Conservation (phyloP, 2,113 vertebrate species). For the Lethenteron reissneri region DNA sequence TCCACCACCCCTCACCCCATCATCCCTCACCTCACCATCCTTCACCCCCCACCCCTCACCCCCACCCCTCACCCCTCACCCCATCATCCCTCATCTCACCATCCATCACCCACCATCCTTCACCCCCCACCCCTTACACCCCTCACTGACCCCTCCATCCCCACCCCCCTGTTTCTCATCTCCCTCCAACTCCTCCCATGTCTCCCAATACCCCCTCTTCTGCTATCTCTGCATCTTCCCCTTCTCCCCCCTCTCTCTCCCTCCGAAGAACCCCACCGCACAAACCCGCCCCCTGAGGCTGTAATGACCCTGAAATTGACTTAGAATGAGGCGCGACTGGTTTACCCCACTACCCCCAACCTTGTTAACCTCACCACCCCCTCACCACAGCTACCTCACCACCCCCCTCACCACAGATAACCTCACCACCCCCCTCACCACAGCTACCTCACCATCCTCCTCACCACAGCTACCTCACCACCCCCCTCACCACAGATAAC, state of each 20-base stretch:
- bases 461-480: too few species aligned
- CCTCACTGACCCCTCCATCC: background rate
- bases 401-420: too few species aligned
- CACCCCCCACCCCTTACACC: background rate
- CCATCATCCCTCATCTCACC: background rate
- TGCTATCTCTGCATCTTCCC: background rate
- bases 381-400: too few species aligned
- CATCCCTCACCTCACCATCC: background rate
- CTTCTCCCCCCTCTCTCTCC: background rate
- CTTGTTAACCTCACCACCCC: too few species aligned
- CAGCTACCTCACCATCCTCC: too few species aligned
- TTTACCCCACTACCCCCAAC: too few species aligned
- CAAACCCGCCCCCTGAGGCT: too few species aligned
- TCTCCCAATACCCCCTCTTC: background rate
- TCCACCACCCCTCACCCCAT: background rate
- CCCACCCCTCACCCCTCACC: background rate
- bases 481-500: too few species aligned
- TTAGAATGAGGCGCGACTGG: too few species aligned
- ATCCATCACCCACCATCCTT: background rate
- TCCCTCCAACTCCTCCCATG: background rate
- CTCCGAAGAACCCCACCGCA: too few species aligned
- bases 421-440: too few species aligned
- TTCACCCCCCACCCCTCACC: background rate
- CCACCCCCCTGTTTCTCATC: background rate
- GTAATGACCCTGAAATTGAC: too few species aligned